Percentiles rank a stretch among this genome's conserved stretches.
Evolutionary conservation across 2,113 vertebrate species (phyloP).

Genomic region (Cyphomyrus plagiostoma): DNA sequence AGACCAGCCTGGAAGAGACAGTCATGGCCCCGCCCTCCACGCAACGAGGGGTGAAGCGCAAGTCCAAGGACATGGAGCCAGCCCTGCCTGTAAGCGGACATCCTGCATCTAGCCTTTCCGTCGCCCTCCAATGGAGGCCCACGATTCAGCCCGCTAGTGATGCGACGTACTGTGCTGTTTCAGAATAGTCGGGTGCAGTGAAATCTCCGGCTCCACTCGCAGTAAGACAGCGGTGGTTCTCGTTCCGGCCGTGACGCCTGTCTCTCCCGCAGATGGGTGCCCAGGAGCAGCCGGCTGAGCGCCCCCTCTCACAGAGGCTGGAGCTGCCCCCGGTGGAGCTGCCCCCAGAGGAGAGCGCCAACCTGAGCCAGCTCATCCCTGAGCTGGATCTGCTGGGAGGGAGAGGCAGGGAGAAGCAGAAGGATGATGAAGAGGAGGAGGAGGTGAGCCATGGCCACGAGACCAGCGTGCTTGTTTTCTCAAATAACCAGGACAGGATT

Average conservation of each 20-base stretch:
- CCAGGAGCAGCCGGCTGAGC: slow-evolving; percentile 59
- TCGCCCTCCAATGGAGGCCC: neutral
- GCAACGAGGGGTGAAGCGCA: slow-evolving; percentile 82
- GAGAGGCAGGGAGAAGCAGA: slow-evolving; percentile 79
- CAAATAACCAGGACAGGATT: no score
- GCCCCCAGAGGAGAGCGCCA: slow-evolving; percentile 81
- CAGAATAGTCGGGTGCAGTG: neutral
- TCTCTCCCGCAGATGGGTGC: slow-evolving; percentile 45
- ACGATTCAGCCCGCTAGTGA: neutral
- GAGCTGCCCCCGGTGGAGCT: slow-evolving; percentile 85
- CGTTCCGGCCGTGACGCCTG: neutral
- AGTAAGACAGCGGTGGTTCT: neutral
- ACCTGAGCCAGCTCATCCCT: slow-evolving; percentile 82
- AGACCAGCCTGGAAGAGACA: slow-evolving; percentile 81
- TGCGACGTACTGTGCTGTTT: neutral
- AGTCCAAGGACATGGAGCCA: slow-evolving; percentile 76
- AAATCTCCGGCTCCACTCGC: neutral
- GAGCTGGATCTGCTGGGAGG: slow-evolving; percentile 84
- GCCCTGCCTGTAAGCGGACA: slow-evolving; percentile 69
- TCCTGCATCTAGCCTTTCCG: neutral
- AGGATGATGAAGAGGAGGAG: slow-evolving; percentile 88
- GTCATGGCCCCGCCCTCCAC: slow-evolving; percentile 90
- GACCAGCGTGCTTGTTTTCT: no score
- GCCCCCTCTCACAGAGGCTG: slow-evolving; percentile 62
- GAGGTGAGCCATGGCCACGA: slow-evolving; percentile 50